A percentile compares a stretch with the other conserved stretches of the same genome.
phyloP scores from a whole-genome alignment of 2,113 vertebrate species.

The Ifrita kowaldi region DNA sequence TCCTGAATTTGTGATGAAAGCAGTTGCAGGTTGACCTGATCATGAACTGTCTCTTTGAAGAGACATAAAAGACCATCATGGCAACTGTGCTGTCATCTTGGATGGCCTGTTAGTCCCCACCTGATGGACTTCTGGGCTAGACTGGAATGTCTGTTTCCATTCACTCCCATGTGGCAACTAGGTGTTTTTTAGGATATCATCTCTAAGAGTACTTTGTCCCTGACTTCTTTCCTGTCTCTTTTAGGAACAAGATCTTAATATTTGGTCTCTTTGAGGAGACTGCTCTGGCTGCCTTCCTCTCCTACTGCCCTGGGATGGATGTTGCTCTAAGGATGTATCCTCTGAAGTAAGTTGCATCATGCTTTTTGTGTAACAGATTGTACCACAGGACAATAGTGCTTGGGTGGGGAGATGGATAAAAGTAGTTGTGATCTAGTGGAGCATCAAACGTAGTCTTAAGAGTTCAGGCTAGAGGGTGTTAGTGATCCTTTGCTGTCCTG shows the following conservation, averaged over 20 bases:
- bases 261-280: slow-evolving; percentile 86
- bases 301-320: slow-evolving; percentile 85
- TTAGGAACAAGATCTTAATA: slow-evolving; percentile 83
- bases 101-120: background rate
- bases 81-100: background rate
- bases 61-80: background rate
- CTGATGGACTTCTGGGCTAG: background rate
- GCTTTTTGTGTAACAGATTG: background rate
- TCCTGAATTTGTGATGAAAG: background rate
- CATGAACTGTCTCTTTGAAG: background rate
- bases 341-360: slow-evolving; percentile 74
- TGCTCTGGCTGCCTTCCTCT: slow-evolving; percentile 81
- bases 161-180: background rate
- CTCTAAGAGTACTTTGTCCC: background rate
- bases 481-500: background rate
- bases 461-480: background rate
- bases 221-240: background rate
- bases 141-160: background rate
- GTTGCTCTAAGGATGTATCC: slow-evolving; percentile 83
- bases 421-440: background rate
- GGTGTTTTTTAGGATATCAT: background rate
- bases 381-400: background rate
- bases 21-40: background rate
- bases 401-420: background rate
- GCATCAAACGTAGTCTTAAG: background rate